Conservation (phyloP, 92 coral and sea anemone genomes). For the Umimayanthus kanabou region DNA sequence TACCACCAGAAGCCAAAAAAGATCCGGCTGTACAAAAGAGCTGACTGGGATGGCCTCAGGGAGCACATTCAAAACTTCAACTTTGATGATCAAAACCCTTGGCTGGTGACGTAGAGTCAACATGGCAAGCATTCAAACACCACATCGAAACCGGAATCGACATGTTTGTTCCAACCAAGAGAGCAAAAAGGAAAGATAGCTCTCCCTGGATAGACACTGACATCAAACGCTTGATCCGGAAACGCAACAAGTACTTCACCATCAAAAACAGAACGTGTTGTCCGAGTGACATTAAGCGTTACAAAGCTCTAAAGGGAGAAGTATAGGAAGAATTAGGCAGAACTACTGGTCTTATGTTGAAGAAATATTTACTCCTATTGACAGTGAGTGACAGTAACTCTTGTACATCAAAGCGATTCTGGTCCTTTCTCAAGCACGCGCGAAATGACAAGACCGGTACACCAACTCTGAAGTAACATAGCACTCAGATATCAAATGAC, state of each 20-base stretch:
- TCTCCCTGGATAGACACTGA: too few species aligned
- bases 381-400: constrained; percentile 8
- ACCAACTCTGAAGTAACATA: constrained; percentile 21
- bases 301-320: too few species aligned
- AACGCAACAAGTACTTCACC: constrained; percentile 7
- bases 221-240: constrained; percentile 11
- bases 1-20: too few species aligned
- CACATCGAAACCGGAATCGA: constrained; percentile 2
- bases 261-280: background rate
- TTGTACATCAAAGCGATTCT: constrained; percentile 30
- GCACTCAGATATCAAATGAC: background rate
- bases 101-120: too few species aligned
- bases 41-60: too few species aligned
- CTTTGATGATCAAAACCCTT: too few species aligned
- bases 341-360: constrained; percentile 31
- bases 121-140: too few species aligned
- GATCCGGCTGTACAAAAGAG: too few species aligned
- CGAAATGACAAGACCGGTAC: constrained; percentile 20
- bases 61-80: too few species aligned
- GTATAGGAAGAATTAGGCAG: constrained; percentile 10
- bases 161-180: constrained; percentile 14
- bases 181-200: background rate
- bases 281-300: background rate
- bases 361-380: constrained; percentile 15
- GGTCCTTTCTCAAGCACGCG: constrained; percentile 52